Evolutionary conservation across 2,888 invertebrate genomes (phyloP), one percentile per base, ranked within the genome.

Genomic region (Phania funesta): DNA sequence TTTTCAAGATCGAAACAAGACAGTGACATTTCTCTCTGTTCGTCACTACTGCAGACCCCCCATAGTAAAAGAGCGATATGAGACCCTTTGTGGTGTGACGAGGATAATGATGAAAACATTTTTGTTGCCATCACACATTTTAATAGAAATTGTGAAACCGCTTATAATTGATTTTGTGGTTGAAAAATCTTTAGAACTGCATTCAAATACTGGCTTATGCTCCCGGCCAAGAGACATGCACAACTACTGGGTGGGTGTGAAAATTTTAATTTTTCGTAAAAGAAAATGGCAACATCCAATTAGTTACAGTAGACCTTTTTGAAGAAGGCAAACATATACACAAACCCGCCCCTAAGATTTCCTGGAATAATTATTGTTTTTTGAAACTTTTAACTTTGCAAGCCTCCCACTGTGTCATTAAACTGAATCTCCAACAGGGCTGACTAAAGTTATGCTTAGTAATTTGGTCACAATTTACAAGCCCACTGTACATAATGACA

Each of bases 121-220:
- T 18, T 3, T 46, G n/a, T 22, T 67, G 6, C 20, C 24, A 16
- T n/a, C 13, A 32, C 13, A 35, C 20, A 32, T 44, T 48, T 38
- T 13, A 44, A 54, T 24, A 54, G 29, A 52, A 16, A 2, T 50
- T 65, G 29, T 11, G 35, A 54, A 76, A 80, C 80, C 80, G 77
- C 68, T 77, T 44, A 76, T 84, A 82, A 84, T 80, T 71, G 80
- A 82, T 84, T 81, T 84, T 76, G 78, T 68, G 83, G 80, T 74
- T 56, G 46, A 73, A 68, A n/a, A 64, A 24, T 70, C 44, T 62
- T 70, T 41, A 67, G n/a, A 22, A 13, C 16, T 32, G 22, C 35
- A 35, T n/a, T n/a, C n/a, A n/a, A n/a, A n/a, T n/a, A n/a, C n/a
- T n/a, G n/a, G n/a, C n/a, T n/a, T n/a, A n/a, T n/a, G n/a, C n/a